Percentiles rank a stretch among this genome's conserved stretches.
Conservation (phyloP, 2,888 invertebrate genomes). For the Leptothorax acervorum region DNA sequence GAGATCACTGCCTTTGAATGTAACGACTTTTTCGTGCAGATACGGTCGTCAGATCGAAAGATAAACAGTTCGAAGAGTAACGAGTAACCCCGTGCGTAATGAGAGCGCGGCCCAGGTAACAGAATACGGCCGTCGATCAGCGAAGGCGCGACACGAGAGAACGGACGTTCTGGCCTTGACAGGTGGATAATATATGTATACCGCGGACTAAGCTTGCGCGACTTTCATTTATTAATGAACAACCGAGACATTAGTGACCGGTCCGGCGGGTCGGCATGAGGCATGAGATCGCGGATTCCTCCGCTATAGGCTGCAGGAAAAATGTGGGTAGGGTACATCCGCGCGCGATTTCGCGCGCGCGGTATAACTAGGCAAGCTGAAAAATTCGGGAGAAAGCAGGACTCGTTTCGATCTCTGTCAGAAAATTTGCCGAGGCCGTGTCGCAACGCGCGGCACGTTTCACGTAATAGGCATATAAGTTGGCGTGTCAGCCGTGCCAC, state of each 20-base stretch:
- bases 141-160: not conserved
- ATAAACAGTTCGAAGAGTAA: not conserved
- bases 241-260: slow-evolving; percentile 27
- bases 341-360: not conserved
- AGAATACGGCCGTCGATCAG: not conserved
- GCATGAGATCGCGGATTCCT: slow-evolving; percentile 21
- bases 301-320: not conserved
- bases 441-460: slow-evolving; percentile 64
- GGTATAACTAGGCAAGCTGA: not conserved
- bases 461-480: slow-evolving; percentile 64
- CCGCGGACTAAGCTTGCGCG: not conserved
- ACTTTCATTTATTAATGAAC: slow-evolving; percentile 39
- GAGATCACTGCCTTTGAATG: not conserved
- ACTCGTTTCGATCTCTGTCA: slow-evolving; percentile 65
- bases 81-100: not conserved
- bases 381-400: slow-evolving; percentile 66
- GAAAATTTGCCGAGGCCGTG: slow-evolving; percentile 68
- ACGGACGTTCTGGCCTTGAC: slow-evolving; percentile 35
- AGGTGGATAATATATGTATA: not conserved
- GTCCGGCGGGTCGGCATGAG: not conserved
- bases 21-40: not conserved
- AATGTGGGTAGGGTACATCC: slow-evolving; percentile 8
- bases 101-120: not conserved
- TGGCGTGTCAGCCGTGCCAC: slow-evolving; percentile 1
- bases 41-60: not conserved